These are phyloP conservation scores for Tachycineta bicolor DNA, from an alignment of 2,113 vertebrate species.

Conservation along the genomic window DNA sequence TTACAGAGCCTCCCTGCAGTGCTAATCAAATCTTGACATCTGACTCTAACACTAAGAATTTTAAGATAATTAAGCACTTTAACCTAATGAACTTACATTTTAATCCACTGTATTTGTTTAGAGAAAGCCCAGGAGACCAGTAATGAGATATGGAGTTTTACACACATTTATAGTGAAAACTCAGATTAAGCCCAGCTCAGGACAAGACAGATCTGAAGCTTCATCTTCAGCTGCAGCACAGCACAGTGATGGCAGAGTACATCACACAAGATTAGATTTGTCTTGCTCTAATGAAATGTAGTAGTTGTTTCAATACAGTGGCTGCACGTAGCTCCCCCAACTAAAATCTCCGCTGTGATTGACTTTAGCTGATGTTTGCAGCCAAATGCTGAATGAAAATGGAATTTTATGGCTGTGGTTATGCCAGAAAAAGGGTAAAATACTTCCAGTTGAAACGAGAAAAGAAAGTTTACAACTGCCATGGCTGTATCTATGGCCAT, in stretches of 20 bases:
- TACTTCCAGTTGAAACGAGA: not conserved
- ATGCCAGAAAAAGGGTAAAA: not conserved
- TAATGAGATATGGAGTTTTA: constrained; percentile 32
- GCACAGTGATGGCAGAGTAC: not conserved
- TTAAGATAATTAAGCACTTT: constrained; percentile 67
- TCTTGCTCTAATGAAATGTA: not conserved
- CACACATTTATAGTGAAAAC: not conserved
- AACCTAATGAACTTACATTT: constrained; percentile 62
- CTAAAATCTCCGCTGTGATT: not conserved
- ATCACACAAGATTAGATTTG: not conserved
- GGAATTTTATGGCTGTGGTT: not conserved
- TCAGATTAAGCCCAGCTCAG: not conserved
- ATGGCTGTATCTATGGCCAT: not conserved
- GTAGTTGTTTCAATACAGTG: not conserved
- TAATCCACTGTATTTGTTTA: constrained; percentile 42
- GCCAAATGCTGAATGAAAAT: not conserved
- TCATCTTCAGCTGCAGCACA: not conserved
- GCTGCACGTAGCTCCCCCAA: not conserved
- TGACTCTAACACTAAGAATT: constrained; percentile 45
- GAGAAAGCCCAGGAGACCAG: not conserved
- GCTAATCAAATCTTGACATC: constrained; percentile 55
- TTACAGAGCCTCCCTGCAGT: constrained; percentile 36
- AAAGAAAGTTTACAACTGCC: not conserved
- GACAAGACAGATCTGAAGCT: not conserved
- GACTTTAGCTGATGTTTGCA: not conserved